A percentile compares a stretch with the other conserved stretches of the same genome.
Evolutionary conservation across 2,797 vertebrate genomes (phyloP).

Genomic region (Coracias cyanogaster): DNA sequence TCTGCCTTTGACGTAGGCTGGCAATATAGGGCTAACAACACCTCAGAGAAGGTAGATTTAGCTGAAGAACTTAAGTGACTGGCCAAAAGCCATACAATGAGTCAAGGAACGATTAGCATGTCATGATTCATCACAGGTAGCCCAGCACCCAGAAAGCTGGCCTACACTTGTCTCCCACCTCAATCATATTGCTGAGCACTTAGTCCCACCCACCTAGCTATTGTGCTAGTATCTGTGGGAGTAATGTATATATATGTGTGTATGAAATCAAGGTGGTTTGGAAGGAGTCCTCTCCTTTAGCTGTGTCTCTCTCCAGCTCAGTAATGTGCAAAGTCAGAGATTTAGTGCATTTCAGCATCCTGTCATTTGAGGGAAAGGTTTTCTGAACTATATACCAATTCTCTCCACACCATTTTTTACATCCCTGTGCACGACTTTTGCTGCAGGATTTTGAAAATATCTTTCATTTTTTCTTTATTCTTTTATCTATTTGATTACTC

Average conservation of each 20-base stretch:
- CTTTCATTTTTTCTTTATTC: not conserved
- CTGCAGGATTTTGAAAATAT: not conserved
- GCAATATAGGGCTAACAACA: not conserved
- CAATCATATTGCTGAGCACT: not conserved
- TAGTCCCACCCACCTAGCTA: not conserved
- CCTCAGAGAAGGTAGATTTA: not conserved
- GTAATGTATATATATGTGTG: not conserved
- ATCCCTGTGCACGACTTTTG: not conserved
- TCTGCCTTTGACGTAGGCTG: not conserved
- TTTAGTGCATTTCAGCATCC: not conserved
- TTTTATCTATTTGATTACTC: not conserved
- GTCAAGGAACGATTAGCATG: not conserved
- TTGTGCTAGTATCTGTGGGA: not conserved
- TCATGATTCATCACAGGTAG: not conserved
- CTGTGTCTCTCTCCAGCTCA: not conserved
- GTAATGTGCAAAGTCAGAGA: not conserved
- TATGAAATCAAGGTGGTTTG: not conserved
- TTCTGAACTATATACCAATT: not conserved
- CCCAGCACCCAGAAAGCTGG: not conserved
- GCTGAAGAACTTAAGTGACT: not conserved
- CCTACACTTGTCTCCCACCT: constrained; percentile 32
- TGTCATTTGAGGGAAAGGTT: not conserved
- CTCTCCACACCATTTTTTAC: not conserved
- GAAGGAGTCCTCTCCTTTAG: not conserved
- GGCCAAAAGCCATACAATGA: not conserved